Evolutionary conservation across 2,113 vertebrate genomes (phyloP), one percentile per base, ranked within the genome.

Genomic region (Triplophysa rosa): DNA sequence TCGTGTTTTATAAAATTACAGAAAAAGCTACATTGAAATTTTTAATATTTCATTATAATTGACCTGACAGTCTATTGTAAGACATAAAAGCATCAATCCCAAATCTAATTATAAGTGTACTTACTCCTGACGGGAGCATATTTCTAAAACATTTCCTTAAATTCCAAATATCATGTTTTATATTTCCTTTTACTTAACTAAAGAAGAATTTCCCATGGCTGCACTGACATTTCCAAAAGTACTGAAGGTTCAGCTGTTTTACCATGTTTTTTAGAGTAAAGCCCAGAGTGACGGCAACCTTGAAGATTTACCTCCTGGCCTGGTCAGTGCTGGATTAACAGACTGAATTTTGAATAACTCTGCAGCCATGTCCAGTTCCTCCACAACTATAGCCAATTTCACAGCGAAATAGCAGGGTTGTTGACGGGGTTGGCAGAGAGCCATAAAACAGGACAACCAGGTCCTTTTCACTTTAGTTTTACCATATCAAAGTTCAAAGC

Each of bases 261-360:
- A 7, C 62, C n/a, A 7, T 6, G 62, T 61, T 74, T 83, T 83
- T 21, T 16, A 70, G 54, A 73, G 49, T 24, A 56, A 82, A 80
- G 40, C 54, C 13, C 11, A 8, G 68, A 62, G 65, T 75, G 77
- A 45, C 13, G 16, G 78, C 29, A 4, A n/a, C 85, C 86, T 83
- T 87, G 81, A 87, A 85, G 84, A 78, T 77, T 84, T 84, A 33
- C 78, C 17, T 68, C 26, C 26, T 77, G 71, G 56, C 78, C 79
- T 40, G 78, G 86, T 86, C 79, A 89, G 81, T 77, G 61, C 73
- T 69, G 73, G 84, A 87, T 87, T 89, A 87, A 78, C 81, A 79
- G 69, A 40, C 29, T 83, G 79, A 86, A 87, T 85, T 86, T 73
- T 82, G 73, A 71, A 59, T 77, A 80, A 83, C 82, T 84, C 66